Evolutionary conservation across 2,113 vertebrate genomes (phyloP), one percentile per base, ranked within the genome.

Genomic region (Sceloporus tristichus): DNA sequence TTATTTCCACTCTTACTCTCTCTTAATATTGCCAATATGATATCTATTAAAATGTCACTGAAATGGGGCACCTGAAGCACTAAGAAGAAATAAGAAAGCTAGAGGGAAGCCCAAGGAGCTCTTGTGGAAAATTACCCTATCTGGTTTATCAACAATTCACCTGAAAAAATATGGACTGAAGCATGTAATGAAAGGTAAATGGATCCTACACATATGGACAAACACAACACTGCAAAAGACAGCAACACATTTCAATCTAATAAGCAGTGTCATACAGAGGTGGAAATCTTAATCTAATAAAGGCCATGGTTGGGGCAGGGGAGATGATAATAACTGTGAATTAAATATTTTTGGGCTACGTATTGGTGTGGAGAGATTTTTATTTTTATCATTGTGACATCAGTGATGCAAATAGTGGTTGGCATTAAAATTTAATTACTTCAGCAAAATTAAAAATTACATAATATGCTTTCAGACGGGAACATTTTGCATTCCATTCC

Each of bases 321-420:
- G 10, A 42, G 53, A 34, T 65, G 18, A 81, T 80, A 9, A 66
- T 81, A 10, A 2, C 7, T 66, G 65, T 8, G 25, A 34, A 87
- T 13, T 11, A 66, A 79, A 1, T 6, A 11, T 88, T 14, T 62
- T 54, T 66, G 75, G 16, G 18, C 59, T 78, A 25, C 34, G 42
- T 70, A 38, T 10, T 18, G 14, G n/a, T 14, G 21, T 48, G 21
- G 66, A 19, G n/a, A 13, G 53, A 23, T 80, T 38, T n/a, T 59
- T 66, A 71, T 80, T 80, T 59, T 87, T n/a, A 80, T 27, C 9
- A 66, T 13, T 74, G 29, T 75, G 65, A 89, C 85, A 65, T 2
- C 48, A 78, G n/a, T 75, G 0, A 38, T 85, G 70, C 25, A 89
- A 87, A 91, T 8, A 90, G n/a, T 27, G 82, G 0, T 4, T 29